phyloP scores from a whole-genome alignment of 2,888 invertebrate genomes.

The Platypus cylindrus region DNA sequence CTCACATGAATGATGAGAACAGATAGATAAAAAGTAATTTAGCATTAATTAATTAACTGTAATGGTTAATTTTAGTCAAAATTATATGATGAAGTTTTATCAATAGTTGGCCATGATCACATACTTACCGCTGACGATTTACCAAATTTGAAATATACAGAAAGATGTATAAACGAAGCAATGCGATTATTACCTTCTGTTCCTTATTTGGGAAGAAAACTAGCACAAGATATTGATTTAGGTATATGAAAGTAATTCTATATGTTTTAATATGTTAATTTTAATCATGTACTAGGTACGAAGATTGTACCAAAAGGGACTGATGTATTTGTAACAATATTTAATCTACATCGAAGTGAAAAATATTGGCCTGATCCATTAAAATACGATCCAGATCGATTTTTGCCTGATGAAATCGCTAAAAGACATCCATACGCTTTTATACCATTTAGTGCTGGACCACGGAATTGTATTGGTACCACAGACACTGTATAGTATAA shows the following conservation, averaged over 20 bases:
- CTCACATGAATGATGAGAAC: no score
- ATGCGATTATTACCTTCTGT: constrained; percentile 15
- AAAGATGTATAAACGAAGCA: constrained; percentile 13
- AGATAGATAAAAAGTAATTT: constrained; percentile 2
- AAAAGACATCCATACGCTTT: constrained; percentile 37
- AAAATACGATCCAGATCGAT: constrained; percentile 44
- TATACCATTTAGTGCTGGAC: constrained; percentile 39
- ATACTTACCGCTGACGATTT: constrained; percentile 13
- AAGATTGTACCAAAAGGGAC: constrained; percentile 14
- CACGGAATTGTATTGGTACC: constrained; percentile 40
- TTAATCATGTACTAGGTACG: no score
- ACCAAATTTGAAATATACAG: constrained; percentile 15
- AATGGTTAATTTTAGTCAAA: constrained; percentile 11
- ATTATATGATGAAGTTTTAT: constrained; percentile 15
- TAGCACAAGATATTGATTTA: constrained; percentile 11
- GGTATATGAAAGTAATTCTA: no score
- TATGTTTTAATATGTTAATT: no score
- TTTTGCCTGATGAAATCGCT: constrained; percentile 37
- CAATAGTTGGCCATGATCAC: constrained; percentile 9
- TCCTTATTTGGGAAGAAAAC: constrained; percentile 11
- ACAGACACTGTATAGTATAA: not conserved
- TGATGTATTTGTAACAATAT: constrained; percentile 11
- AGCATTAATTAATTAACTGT: not conserved
- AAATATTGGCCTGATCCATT: constrained; percentile 43
- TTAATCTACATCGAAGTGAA: constrained; percentile 30